Evolutionary conservation across 1,140 invertebrate species (phyloP).

Genomic region (Diabrotica virgifera): DNA sequence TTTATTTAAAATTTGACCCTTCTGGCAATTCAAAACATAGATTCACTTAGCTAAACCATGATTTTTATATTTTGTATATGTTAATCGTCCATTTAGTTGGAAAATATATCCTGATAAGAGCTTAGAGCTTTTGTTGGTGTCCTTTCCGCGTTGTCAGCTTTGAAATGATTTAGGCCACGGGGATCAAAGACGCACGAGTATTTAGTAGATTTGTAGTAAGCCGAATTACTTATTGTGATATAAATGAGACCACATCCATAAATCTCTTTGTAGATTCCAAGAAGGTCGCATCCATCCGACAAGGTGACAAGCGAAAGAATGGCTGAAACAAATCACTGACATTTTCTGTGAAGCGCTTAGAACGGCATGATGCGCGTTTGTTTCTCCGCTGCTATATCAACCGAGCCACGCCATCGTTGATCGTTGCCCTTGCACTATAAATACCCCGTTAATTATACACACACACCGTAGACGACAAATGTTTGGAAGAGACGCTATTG

Average conservation of each 20-base stretch:
- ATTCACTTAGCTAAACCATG: too few species aligned
- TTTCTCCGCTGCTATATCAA: slow-evolving; percentile 9
- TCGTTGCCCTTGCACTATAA: slow-evolving; percentile 44
- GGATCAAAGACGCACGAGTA: too few species aligned
- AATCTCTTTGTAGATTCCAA: background rate
- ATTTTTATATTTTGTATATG: too few species aligned
- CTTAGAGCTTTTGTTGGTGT: too few species aligned
- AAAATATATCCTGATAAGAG: too few species aligned
- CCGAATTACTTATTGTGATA: too few species aligned
- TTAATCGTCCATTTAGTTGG: too few species aligned
- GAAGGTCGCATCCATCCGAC: background rate
- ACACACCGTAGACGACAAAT: slow-evolving; percentile 43
- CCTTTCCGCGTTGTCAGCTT: too few species aligned
- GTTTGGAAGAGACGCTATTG: slow-evolving; percentile 40
- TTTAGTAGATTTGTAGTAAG: too few species aligned
- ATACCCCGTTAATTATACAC: slow-evolving; percentile 44
- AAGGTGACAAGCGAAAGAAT: background rate
- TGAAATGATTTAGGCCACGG: too few species aligned
- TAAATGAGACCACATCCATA: background rate
- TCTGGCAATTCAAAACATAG: too few species aligned
- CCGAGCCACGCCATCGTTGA: slow-evolving; percentile 22
- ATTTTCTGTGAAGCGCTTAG: slow-evolving; percentile 11
- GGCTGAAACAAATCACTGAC: slow-evolving; percentile 3
- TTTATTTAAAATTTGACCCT: too few species aligned
- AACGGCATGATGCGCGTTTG: slow-evolving; percentile 5